These are phyloP conservation scores for Sula dactylatra DNA, from an alignment of 2,113 vertebrate genomes.

Conservation along the genomic window DNA sequence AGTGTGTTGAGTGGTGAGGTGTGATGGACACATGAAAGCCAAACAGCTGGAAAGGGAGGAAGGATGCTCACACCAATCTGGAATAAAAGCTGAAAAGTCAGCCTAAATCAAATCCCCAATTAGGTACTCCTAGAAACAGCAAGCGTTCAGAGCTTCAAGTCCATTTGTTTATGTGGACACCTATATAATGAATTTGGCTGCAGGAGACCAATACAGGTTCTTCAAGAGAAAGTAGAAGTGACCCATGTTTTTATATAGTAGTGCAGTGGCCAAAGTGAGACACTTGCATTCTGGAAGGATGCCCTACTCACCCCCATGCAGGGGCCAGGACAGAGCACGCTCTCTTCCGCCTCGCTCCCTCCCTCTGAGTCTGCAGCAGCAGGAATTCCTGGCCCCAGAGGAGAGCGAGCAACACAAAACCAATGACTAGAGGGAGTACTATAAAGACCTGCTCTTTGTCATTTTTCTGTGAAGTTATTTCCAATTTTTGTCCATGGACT, in stretches of 20 bases:
- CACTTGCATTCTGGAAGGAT: not conserved
- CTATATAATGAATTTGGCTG: not conserved
- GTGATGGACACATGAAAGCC: not conserved
- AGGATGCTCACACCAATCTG: not conserved
- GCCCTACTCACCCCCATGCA: rapidly evolving
- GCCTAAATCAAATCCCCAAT: not conserved
- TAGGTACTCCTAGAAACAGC: not conserved
- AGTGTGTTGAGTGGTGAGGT: not conserved
- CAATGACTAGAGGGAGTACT: not conserved
- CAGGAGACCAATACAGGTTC: not conserved
- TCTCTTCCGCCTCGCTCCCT: not conserved
- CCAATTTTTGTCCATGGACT: not conserved
- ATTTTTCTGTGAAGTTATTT: not conserved
- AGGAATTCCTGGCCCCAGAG: not conserved
- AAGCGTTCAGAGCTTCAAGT: not conserved
- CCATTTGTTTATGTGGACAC: not conserved
- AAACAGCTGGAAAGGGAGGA: not conserved
- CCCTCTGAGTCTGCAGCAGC: not conserved
- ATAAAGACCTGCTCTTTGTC: not conserved
- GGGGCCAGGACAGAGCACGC: not conserved
- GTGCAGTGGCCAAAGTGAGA: not conserved
- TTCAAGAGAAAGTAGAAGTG: not conserved
- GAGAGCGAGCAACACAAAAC: not conserved
- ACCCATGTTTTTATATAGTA: not conserved
- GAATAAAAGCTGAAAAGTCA: not conserved